Base-by-base conservation (phyloP, 2,113 vertebrate species). In the Pholis gunnellus region DNA sequence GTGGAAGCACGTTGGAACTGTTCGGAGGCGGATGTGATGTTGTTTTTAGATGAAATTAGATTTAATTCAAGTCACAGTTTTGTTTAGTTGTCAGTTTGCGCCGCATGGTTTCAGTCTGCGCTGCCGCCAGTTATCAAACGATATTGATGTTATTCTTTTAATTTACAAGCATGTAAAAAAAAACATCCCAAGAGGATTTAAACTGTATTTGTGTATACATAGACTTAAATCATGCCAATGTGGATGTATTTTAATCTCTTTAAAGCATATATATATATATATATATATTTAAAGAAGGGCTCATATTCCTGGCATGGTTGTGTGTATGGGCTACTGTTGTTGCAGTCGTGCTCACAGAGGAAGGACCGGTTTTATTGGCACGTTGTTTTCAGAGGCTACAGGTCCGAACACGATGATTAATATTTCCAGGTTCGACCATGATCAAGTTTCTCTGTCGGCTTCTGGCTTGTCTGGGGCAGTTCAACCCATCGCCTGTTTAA, bases 361-460 rank as follows among this genome's bases (percentile, higher is more conserved):
- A 89, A 73, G 79, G 92, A 92, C 92, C 88, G 92, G 92, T 92
- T 92, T 59, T 89, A 46, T n/a, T 82, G 88, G 87, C 91, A 83
- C 85, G 86, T 57, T 93, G 83, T 48, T 52, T 61, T 86, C 80
- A 50, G 38, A 78, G 91, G 87, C 88, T 92, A 90, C 92, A 92
- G 90, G 90, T 92, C 89, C 90, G 78, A 92, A 93, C 92, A 92
- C 60, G 91, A 91, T 76, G 64, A 91, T 92, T 89, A 92, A 87
- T 89, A 83, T 84, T 73, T 88, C 71, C 86, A 84, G 68, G 40
- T 74, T 78, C 38, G 54, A 42, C 75, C 46, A 46, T 72, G 79
- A 84, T 90, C 78, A 85, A 78, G 83, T 91, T 88, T 87, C 76
- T 72, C 25, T 0, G 50, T 83, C 18, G 25, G 78, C 61, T 80